Base-by-base conservation (phyloP, 92 coral and sea anemone species). In the Siderastrea siderea region DNA sequence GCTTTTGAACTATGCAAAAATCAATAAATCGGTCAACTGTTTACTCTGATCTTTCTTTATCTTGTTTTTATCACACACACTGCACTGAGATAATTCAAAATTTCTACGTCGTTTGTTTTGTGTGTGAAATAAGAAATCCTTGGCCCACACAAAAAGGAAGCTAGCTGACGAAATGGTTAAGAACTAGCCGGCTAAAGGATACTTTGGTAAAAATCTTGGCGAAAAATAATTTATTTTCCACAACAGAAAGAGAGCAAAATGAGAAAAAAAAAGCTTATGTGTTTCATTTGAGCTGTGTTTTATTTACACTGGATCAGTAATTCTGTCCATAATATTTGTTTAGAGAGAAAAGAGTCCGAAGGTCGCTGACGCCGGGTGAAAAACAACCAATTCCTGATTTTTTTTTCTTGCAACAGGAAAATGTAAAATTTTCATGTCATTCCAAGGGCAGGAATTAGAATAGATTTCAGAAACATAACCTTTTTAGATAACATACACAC, bases 1-100 rank as follows among this genome's bases (percentile, higher is more conserved):
- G 52, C 86, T 71, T 70, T 47, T 1, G 11, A 47, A 68, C 49
- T 2, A 82, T 71, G 78, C 78, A 82, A 26, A 60, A 64, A 50
- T 45, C 8, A 55, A 68, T 46, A 68, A 53, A 51, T 38, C 61
- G 13, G 48, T 52, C 14, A 26, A 8, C 38, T 74, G 63, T 74
- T 74, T 74, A 15, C 55, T 44, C 44, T 53, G 43, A 53, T 65
- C 64, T 12, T 54, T 53, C 12, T 50, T 47, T 16, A 71, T 45
- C 5, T 49, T 26, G 38, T 7, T 13, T 14, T 61, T 1, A 17
- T 8, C 9, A 4, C 43, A 3, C 55, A 71, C n/a, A 50, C 9
- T n/a, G 55, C 2, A 47, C 19, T 71, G 75, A 53, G 10, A 6
- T 15, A 47, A 50, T 9, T 15, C 14, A 7, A 3, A 4, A 61